Evolutionary conservation across 2,113 vertebrate species (phyloP), one percentile per base, ranked within the genome.

Genomic region (Otolemur garnettii): DNA sequence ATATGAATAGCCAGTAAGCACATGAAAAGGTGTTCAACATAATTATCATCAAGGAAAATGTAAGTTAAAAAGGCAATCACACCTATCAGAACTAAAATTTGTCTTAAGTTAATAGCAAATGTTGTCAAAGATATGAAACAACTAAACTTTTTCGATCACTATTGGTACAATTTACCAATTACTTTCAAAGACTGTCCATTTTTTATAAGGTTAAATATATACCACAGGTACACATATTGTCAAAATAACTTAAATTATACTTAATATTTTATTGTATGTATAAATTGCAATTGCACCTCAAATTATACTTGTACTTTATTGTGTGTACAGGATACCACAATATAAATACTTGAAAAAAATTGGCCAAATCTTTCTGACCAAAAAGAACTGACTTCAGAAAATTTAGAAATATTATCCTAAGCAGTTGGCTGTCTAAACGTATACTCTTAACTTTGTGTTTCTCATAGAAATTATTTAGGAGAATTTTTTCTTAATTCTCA

Each of bases 81-180:
- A 78, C 12, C 30, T 55, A 88, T 11, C 38, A 91, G 82, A 84
- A 88, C 83, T 82, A 62, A 69, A 50, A 45, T 24, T 30, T 92
- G 71, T 68, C 72, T 72, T 22, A 95, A 91, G 82, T 66, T 80
- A 91, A 59, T 86, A 57, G 78, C 17, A 77, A 93, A 93, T 62
- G 22, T 78, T 96, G 79, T 45, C 60, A 93, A 88, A 74, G 55
- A 75, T 78, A 19, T 50, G 9, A 64, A 85, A 45, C 24, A 89
- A 45, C 8, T 91, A 77, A 80, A 96, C 82, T 69, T 80, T 80
- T 68, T 80, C 78, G 77, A 8, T 93, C 57, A 85, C 55, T 89
- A 28, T 28, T 77, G 19, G 21, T 88, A 22, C 19, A 81, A 66
- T 85, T 85, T 94, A 79, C 59, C 35, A 89, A 96, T 38, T 81